phyloP scores from a whole-genome alignment of 2,113 vertebrate species.

The Rhinogobius similis region DNA sequence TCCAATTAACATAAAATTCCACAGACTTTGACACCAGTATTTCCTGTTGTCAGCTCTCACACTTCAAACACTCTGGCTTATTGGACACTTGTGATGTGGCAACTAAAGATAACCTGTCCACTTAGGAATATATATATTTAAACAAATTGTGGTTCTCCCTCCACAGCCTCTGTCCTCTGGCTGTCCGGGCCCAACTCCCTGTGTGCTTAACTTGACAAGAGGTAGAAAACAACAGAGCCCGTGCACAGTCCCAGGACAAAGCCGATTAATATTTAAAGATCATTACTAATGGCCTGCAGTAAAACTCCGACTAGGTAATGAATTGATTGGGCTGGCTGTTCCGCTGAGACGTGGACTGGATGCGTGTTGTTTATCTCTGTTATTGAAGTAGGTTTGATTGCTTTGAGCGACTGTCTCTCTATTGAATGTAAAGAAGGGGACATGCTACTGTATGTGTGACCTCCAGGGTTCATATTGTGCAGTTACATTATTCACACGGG shows the following conservation, averaged over 20 bases:
- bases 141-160: constrained; percentile 20
- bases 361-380: constrained; percentile 75
- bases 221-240: constrained; percentile 63
- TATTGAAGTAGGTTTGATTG: constrained; percentile 68
- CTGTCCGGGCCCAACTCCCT: constrained; percentile 41
- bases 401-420: constrained; percentile 65
- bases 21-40: not conserved
- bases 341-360: constrained; percentile 71
- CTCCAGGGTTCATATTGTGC: constrained; percentile 49
- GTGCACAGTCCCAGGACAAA: constrained; percentile 80
- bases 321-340: constrained; percentile 80
- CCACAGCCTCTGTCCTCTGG: constrained; percentile 33
- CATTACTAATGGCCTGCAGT: constrained; percentile 85
- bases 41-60: too few species aligned
- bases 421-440: constrained; percentile 69
- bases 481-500: constrained; percentile 50
- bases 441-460: constrained; percentile 56
- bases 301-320: constrained; percentile 83
- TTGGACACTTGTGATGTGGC: not conserved
- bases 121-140: constrained; percentile 12
- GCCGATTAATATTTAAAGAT: constrained; percentile 91
- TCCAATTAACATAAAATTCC: not conserved
- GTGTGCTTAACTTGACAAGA: constrained; percentile 35
- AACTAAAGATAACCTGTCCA: not conserved
- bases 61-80: not conserved